Evolutionary conservation across 1,140 invertebrate genomes (phyloP), one percentile per base, ranked within the genome.

Genomic region (Temnothorax longispinosus): DNA sequence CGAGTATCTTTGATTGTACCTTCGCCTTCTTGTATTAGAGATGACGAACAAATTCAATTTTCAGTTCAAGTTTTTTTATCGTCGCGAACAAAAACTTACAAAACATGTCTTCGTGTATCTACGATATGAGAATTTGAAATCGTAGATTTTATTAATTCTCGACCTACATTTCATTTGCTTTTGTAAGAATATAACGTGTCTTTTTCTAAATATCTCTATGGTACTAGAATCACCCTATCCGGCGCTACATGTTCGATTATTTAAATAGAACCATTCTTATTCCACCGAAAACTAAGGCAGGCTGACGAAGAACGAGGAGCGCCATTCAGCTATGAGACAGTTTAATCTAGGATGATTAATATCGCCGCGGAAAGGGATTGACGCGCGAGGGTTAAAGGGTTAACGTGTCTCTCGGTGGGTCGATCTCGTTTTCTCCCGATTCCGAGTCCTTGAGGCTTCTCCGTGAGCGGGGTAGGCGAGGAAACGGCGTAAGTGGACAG

Each of bases 401-500:
- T 93, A 93, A 92, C 90, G 91, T 76, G 78, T 75, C 87, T 91
- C 89, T 71, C 56, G 84, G 15, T 65, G 58, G 27, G 77, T 90
- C 87, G 76, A 82, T 62, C 84, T 62, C 60, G 78, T 64, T 92
- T 82, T 81, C 84, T 50, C 44, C 58, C 64, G 47, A 76, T 72
- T 65, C 21, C 71, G 81, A 86, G 89, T 87, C 82, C 80, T 90
- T 80, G 92, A 88, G 86, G 41, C 35, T 58, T 89, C 86, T n/a
- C n/a, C 58, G 86, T 27, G 38, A 41, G 86, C 80, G 54, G 74
- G 54, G 74, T 54, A 85, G 65, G 67, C 77, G 65, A 86, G 58
- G 71, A 89, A 90, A 81, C 84, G 77, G 88, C 88, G 90, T 88
- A 90, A 87, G 88, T 88, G 90, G 80, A 89, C 90, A 91, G 90